phyloP scores from a whole-genome alignment of 2,888 invertebrate genomes.

The Tipula confusa region DNA sequence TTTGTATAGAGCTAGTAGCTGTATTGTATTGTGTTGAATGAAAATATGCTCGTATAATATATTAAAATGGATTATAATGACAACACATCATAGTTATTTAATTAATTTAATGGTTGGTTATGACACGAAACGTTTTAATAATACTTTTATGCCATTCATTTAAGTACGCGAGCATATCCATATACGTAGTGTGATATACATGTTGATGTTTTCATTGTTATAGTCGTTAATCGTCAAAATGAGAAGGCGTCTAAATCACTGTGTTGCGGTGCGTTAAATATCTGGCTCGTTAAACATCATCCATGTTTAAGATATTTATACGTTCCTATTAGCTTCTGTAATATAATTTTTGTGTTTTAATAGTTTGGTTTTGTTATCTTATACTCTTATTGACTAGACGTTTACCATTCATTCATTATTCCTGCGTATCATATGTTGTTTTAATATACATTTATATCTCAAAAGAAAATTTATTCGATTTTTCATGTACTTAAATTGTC shows the following conservation, averaged over 20 bases:
- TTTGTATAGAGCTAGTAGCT: neutral
- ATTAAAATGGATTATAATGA: neutral
- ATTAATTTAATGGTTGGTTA: conserved; percentile 6
- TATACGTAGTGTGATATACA: neutral
- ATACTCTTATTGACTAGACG: neutral
- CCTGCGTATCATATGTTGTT: neutral
- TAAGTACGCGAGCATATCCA: too few relatives aligned
- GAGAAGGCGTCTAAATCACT: neutral
- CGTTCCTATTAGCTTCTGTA: neutral
- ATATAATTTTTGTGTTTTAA: neutral
- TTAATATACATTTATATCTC: neutral
- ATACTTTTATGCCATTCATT: neutral
- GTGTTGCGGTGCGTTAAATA: neutral
- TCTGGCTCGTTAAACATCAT: neutral
- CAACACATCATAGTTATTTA: conserved; percentile 14
- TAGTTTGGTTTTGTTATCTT: neutral
- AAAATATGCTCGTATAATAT: neutral
- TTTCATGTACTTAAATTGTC: neutral
- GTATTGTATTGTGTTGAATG: neutral
- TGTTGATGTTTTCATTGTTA: neutral
- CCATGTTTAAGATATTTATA: neutral
- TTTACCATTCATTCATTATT: neutral
- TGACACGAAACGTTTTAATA: conserved; percentile 12
- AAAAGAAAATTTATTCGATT: neutral
- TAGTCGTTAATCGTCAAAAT: neutral